Conservation (phyloP, 2,113 vertebrate genomes). For the Passer montanus region DNA sequence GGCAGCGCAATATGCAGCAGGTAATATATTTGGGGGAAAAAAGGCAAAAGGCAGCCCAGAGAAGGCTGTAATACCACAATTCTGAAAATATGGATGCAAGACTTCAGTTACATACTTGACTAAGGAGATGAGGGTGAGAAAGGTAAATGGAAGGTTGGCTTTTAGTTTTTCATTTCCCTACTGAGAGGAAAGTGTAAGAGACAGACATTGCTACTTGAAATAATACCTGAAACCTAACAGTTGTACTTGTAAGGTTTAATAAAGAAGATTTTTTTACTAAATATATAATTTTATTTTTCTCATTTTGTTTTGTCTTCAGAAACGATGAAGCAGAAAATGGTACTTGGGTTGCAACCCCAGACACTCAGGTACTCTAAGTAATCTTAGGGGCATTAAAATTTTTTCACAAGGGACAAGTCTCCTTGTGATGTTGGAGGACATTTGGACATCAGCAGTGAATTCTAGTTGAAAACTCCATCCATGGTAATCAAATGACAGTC, state of each 20-base stretch:
- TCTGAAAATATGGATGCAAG: not conserved
- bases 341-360: not conserved
- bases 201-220: not conserved
- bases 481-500: not conserved
- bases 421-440: not conserved
- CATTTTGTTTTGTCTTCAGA: not conserved
- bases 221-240: not conserved
- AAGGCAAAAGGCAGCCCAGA: not conserved
- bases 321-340: not conserved
- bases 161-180: not conserved
- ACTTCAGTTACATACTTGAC: not conserved
- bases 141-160: not conserved
- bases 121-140: not conserved
- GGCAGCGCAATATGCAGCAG: not conserved
- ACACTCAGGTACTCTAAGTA: not conserved
- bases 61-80: not conserved
- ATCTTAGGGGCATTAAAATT: not conserved
- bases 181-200: not conserved
- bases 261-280: not conserved
- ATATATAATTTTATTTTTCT: not conserved
- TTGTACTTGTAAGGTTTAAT: not conserved
- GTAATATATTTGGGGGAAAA: not conserved
- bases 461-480: not conserved
- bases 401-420: not conserved
- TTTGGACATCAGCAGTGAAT: not conserved